Evolutionary conservation across 2,797 vertebrate genomes (phyloP).

Genomic region (Prionace glauca): DNA sequence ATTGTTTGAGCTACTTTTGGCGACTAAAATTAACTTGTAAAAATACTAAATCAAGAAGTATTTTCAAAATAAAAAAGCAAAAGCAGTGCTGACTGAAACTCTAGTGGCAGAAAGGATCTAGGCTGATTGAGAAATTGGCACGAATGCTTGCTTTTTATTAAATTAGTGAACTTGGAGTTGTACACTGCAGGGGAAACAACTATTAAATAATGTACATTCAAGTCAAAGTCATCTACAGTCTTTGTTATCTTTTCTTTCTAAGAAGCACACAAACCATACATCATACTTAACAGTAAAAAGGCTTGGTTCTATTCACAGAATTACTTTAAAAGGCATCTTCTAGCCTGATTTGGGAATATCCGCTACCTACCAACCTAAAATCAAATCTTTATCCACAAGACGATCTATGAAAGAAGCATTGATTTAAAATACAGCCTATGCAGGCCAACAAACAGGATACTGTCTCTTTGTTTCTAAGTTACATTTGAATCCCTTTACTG

Average conservation of each 20-base stretch:
- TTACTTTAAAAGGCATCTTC: not conserved
- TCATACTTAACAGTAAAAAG: not conserved
- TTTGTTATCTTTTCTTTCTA: constrained; percentile 12
- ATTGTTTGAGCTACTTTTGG: too few species aligned
- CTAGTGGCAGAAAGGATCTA: not conserved
- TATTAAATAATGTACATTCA: not conserved
- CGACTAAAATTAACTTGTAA: not conserved
- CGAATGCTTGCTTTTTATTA: not conserved
- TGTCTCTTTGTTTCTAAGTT: constrained; percentile 20
- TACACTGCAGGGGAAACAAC: not conserved
- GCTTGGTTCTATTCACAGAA: not conserved
- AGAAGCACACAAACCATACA: not conserved
- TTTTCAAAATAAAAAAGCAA: not conserved
- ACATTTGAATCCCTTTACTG: not conserved
- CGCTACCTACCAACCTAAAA: not conserved
- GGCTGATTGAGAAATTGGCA: not conserved
- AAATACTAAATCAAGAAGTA: not conserved
- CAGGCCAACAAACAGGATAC: constrained; percentile 35
- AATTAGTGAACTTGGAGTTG: not conserved
- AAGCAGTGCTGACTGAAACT: not conserved
- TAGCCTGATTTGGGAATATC: not conserved
- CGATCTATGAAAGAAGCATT: constrained; percentile 8
- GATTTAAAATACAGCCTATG: constrained; percentile 36
- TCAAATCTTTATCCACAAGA: not conserved
- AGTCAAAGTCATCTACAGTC: not conserved